Evolutionary conservation across 2,888 invertebrate species (phyloP).

Genomic region (Lepidocyrtinus sp.): DNA sequence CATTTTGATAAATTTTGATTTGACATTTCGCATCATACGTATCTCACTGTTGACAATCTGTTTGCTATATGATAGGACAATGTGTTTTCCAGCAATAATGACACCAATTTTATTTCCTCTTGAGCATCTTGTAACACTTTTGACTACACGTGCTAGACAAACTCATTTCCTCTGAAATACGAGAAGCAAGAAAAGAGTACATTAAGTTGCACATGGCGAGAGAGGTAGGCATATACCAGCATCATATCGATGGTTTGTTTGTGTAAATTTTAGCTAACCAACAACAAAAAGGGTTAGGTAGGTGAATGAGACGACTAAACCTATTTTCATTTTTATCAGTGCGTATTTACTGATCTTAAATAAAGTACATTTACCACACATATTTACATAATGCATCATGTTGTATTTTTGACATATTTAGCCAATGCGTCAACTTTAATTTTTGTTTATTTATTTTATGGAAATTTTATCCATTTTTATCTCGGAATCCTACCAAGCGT

Average conservation of each 20-base stretch:
- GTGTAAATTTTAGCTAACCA: too few relatives aligned
- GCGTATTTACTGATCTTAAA: too few relatives aligned
- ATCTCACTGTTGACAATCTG: not conserved
- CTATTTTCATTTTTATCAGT: too few relatives aligned
- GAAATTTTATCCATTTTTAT: too few relatives aligned
- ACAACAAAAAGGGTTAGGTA: too few relatives aligned
- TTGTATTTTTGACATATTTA: too few relatives aligned
- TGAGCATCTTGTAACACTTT: not conserved
- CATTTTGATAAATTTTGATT: not conserved
- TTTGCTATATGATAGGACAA: not conserved
- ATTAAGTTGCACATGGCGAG: constrained; percentile 29
- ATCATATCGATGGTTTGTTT: not conserved
- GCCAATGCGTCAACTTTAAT: too few relatives aligned
- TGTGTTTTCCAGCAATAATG: not conserved
- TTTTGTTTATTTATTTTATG: too few relatives aligned
- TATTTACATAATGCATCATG: too few relatives aligned
- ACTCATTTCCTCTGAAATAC: not conserved
- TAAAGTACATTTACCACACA: too few relatives aligned
- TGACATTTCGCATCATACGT: not conserved
- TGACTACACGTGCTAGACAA: not conserved
- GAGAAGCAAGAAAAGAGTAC: constrained; percentile 10
- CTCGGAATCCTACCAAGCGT: too few relatives aligned
- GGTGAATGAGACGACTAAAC: too few relatives aligned
- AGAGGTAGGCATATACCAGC: constrained; percentile 19
- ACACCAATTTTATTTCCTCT: not conserved